These are phyloP conservation scores for Aplidium turbinatum DNA, from an alignment of 23 tunicate species.

Conservation along the genomic window DNA sequence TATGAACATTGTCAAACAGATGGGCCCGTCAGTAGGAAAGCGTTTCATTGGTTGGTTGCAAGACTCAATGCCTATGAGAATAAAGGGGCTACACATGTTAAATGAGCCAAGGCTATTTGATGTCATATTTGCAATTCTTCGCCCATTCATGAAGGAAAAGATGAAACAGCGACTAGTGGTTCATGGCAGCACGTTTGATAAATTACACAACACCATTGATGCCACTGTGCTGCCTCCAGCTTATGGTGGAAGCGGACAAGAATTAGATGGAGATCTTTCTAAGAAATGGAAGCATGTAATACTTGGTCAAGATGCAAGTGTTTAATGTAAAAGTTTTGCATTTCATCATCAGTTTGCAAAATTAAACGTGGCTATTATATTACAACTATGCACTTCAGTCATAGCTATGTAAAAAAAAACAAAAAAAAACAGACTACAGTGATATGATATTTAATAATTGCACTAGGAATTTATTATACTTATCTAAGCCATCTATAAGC, in stretches of 20 bases:
- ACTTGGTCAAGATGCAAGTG: conserved; percentile 4
- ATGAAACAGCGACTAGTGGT: conserved; percentile 49
- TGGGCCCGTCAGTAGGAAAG: conserved; percentile 71
- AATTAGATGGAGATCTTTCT: conserved; percentile 24
- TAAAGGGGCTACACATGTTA: conserved; percentile 63
- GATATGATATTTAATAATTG: too few relatives aligned
- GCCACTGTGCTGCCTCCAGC: conserved; percentile 31
- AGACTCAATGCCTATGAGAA: conserved; percentile 71
- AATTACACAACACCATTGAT: conserved; percentile 47
- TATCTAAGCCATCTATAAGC: too few relatives aligned
- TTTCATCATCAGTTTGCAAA: too few relatives aligned
- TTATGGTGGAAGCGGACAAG: conserved; percentile 45
- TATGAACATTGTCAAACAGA: conserved; percentile 53
- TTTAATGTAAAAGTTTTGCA: too few relatives aligned
- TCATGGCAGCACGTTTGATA: conserved; percentile 45
- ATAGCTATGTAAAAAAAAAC: too few relatives aligned
- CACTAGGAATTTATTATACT: too few relatives aligned
- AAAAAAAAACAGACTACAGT: too few relatives aligned
- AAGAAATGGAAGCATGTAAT: conserved; percentile 27
- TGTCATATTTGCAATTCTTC: conserved; percentile 54
- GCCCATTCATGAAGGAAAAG: conserved; percentile 82
- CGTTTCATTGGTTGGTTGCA: conserved; percentile 55
- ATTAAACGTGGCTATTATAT: too few relatives aligned
- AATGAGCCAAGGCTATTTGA: conserved; percentile 78
- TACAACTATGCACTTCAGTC: too few relatives aligned